Percentiles rank a stretch among this genome's conserved stretches.
These are phyloP conservation scores for Rynchops niger DNA, from an alignment of 2,113 vertebrate species.

Conservation along the genomic window DNA sequence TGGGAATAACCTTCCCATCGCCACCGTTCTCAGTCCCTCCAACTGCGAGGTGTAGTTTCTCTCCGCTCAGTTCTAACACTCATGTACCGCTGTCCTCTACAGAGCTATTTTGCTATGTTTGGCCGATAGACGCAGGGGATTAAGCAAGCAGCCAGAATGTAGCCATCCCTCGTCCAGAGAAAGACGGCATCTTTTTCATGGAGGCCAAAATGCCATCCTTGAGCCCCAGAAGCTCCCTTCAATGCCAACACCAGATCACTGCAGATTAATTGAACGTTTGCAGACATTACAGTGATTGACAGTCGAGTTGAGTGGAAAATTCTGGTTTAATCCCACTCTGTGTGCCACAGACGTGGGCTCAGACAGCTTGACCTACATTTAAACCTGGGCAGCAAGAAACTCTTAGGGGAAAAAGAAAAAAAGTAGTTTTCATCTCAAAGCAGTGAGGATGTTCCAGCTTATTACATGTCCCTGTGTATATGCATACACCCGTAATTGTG, in stretches of 20 bases:
- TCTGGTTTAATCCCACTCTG: constrained; percentile 33
- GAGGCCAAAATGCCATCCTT: constrained; percentile 2
- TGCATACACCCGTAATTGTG: not conserved
- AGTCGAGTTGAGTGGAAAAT: constrained; percentile 60
- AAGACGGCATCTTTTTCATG: not conserved
- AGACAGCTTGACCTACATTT: constrained; percentile 60
- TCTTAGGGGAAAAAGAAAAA: not conserved
- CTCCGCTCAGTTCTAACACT: not conserved
- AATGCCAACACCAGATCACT: constrained; percentile 13
- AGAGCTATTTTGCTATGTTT: not conserved
- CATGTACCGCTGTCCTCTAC: not conserved
- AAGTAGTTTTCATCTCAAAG: not conserved
- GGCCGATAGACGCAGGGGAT: not conserved
- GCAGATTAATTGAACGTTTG: constrained; percentile 60
- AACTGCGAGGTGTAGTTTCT: rapidly evolving
- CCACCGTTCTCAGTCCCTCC: not conserved
- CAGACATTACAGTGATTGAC: constrained; percentile 46
- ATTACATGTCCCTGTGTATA: not conserved
- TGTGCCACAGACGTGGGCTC: constrained; percentile 41
- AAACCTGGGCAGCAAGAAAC: constrained; percentile 33
- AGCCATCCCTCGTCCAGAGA: not conserved
- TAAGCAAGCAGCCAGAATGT: not conserved
- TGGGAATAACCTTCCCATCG: not conserved
- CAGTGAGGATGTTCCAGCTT: not conserved
- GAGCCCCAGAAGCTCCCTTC: not conserved